Conservation (phyloP, 1,140 invertebrate genomes). For the Orchesella cincta region DNA sequence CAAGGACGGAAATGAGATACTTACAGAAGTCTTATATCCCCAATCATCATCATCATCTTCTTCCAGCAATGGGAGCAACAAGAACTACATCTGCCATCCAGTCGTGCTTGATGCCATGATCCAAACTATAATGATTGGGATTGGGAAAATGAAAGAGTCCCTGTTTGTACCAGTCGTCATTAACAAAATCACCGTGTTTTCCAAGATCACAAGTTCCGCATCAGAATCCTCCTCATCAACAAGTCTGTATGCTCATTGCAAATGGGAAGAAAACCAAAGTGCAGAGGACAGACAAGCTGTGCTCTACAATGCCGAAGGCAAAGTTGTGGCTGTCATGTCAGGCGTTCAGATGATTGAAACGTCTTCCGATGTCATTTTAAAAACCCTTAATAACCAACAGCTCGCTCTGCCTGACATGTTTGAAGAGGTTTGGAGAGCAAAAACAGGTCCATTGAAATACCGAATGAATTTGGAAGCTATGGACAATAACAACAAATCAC, state of each 20-base stretch:
- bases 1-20: conserved; percentile 14
- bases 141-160: background rate
- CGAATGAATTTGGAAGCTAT: background rate
- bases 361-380: background rate
- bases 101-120: conserved; percentile 41
- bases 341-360: conserved; percentile 23
- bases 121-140: conserved; percentile 28
- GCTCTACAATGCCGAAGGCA: background rate
- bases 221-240: background rate
- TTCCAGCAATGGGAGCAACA: background rate
- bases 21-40: conserved; percentile 30
- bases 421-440: conserved; percentile 15
- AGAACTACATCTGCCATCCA: conserved; percentile 37
- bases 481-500: background rate
- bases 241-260: background rate
- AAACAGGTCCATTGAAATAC: conserved; percentile 19
- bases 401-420: conserved; percentile 24
- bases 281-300: background rate
- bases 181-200: background rate
- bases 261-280: background rate
- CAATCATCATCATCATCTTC: background rate
- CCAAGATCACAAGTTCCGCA: background rate
- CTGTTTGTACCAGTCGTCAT: background rate
- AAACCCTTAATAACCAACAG: conserved; percentile 23
- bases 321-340: conserved; percentile 6